A percentile compares a stretch with the other conserved stretches of the same genome.
Conservation (phyloP, 2,113 vertebrate species). For the Archocentrus centrarchus region DNA sequence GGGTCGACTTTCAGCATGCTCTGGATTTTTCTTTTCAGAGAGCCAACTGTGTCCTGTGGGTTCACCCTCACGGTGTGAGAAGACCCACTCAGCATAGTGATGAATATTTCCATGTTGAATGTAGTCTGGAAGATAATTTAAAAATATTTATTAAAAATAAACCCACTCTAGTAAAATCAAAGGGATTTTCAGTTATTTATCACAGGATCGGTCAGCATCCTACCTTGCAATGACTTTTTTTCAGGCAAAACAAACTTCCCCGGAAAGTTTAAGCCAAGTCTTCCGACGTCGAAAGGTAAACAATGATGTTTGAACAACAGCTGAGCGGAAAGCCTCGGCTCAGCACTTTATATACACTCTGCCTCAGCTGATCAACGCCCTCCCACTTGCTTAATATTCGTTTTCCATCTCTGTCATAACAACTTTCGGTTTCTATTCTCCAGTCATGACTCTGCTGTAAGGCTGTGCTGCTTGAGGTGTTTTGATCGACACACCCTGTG, state of each 20-base stretch:
- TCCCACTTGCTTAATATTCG: background rate
- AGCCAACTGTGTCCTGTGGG: slow-evolving; percentile 56
- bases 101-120: slow-evolving; percentile 52
- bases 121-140: background rate
- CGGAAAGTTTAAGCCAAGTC: background rate
- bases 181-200: background rate
- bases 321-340: background rate
- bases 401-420: background rate
- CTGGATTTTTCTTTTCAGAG: slow-evolving; percentile 47
- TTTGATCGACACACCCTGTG: background rate
- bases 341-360: background rate
- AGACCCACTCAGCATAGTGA: slow-evolving; percentile 4
- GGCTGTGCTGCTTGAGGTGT: background rate
- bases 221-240: background rate
- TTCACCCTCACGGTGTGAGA: slow-evolving; percentile 59
- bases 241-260: fast-evolving
- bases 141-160: background rate
- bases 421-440: slow-evolving; percentile 23
- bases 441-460: background rate
- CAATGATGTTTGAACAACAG: background rate
- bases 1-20: fast-evolving
- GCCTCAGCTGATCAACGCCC: background rate
- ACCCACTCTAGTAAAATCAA: too few relatives aligned
- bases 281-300: background rate
- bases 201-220: fast-evolving